These are phyloP conservation scores for Agelaius phoeniceus DNA, from an alignment of 2,113 vertebrate genomes.

Conservation along the genomic window DNA sequence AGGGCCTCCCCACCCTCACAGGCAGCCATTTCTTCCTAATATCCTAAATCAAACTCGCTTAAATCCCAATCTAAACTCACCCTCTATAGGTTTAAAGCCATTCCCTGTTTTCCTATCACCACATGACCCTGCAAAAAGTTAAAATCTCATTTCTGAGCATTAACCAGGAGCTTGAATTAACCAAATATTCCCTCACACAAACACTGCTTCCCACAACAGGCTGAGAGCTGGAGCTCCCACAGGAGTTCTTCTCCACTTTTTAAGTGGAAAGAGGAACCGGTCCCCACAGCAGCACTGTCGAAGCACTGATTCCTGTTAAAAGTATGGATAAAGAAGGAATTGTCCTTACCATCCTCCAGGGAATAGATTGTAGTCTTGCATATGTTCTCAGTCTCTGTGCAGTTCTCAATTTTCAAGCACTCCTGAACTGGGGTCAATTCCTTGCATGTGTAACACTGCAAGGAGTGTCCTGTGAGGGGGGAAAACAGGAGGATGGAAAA, in stretches of 20 bases:
- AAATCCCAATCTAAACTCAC: not conserved
- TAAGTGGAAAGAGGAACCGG: not conserved
- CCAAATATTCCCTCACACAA: not conserved
- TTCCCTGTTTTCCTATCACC: not conserved
- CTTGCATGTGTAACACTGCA: constrained; percentile 22
- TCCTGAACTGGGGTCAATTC: fast-evolving
- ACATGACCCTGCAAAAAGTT: not conserved
- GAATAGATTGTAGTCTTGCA: constrained; percentile 58
- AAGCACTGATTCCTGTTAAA: not conserved
- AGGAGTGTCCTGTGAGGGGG: not conserved
- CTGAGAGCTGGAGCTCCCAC: not conserved
- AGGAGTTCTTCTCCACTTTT: not conserved
- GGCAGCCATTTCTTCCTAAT: not conserved
- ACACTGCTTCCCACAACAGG: not conserved
- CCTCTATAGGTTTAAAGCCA: not conserved
- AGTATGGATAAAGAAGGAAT: not conserved
- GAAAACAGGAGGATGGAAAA: not conserved
- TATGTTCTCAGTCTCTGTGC: not conserved
- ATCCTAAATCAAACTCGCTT: not conserved
- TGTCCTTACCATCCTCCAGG: constrained; percentile 2
- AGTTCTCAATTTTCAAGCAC: not conserved
- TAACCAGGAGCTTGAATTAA: not conserved
- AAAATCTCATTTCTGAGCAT: not conserved
- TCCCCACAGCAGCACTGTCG: not conserved
- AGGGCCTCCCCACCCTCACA: not conserved